Evolutionary conservation across 2,888 invertebrate genomes (phyloP).

Genomic region (Nudaria mundana): DNA sequence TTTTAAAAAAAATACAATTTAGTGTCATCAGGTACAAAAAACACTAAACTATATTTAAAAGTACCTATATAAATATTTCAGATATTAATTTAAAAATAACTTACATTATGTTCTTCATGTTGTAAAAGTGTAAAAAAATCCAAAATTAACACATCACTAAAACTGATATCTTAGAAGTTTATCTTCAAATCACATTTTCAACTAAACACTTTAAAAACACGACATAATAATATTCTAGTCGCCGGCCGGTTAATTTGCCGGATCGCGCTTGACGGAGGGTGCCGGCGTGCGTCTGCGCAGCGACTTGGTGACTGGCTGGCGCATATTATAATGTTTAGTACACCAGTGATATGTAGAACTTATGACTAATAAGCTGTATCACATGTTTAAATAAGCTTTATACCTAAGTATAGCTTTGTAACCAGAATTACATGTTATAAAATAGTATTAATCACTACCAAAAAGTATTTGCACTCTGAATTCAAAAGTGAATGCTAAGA

Average conservation of each 20-base stretch:
- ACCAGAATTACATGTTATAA: too few relatives aligned
- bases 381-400: constrained; percentile 11
- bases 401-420: too few relatives aligned
- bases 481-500: too few relatives aligned
- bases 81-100: not conserved
- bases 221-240: too few relatives aligned
- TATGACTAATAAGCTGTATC: constrained; percentile 26
- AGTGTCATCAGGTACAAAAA: too few relatives aligned
- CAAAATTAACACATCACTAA: constrained; percentile 24
- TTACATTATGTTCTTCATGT: constrained; percentile 37
- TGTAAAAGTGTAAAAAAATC: constrained; percentile 19
- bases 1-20: too few relatives aligned
- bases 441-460: too few relatives aligned
- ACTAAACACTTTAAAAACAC: constrained; percentile 11
- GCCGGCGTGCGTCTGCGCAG: constrained; percentile 30
- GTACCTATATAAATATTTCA: not conserved
- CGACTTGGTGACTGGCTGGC: constrained; percentile 31
- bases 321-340: constrained; percentile 16
- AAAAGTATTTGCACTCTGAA: too few relatives aligned
- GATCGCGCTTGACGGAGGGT: constrained; percentile 11
- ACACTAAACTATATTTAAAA: not conserved
- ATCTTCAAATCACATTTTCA: constrained; percentile 22
- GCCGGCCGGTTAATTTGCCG: constrained; percentile 2
- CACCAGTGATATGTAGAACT: constrained; percentile 16
- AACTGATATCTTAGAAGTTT: constrained; percentile 12